Conservation (phyloP, 2,113 vertebrate species). For the Zosterops lateralis region DNA sequence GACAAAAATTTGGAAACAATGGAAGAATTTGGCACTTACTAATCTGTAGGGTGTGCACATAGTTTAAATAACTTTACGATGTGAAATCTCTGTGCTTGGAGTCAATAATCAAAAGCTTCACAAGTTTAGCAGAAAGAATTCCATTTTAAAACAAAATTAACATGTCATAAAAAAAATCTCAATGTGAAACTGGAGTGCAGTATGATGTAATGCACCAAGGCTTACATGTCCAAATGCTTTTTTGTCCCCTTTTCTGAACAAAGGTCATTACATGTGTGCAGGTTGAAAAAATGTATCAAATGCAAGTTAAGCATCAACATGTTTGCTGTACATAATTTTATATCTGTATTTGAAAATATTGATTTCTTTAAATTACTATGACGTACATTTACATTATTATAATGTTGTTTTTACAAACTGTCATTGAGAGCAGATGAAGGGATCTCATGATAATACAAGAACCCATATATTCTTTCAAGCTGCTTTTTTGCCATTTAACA, state of each 20-base stretch:
- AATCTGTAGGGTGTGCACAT: neutral
- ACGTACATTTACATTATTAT: neutral
- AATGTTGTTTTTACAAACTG: neutral
- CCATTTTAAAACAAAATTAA: neutral
- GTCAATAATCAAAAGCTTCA: conserved; percentile 8
- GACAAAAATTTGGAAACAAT: conserved; percentile 15
- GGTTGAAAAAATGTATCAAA: neutral
- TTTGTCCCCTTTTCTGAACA: neutral
- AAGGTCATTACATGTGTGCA: neutral
- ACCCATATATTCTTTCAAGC: neutral
- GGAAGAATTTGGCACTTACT: neutral
- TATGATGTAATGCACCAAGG: neutral
- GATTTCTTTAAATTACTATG: neutral
- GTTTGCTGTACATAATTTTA: neutral
- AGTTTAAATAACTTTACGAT: neutral
- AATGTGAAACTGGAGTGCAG: neutral
- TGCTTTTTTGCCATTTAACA: neutral
- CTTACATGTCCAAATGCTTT: neutral
- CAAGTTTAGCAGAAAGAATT: conserved; percentile 7
- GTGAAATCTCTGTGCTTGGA: neutral
- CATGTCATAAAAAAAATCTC: neutral
- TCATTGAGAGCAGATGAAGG: neutral
- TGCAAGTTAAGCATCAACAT: neutral
- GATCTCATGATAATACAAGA: neutral
- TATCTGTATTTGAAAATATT: neutral